Evolutionary conservation across 1,140 invertebrate genomes (phyloP), one percentile per base, ranked within the genome.

Genomic region (Sogatella furcifera): DNA sequence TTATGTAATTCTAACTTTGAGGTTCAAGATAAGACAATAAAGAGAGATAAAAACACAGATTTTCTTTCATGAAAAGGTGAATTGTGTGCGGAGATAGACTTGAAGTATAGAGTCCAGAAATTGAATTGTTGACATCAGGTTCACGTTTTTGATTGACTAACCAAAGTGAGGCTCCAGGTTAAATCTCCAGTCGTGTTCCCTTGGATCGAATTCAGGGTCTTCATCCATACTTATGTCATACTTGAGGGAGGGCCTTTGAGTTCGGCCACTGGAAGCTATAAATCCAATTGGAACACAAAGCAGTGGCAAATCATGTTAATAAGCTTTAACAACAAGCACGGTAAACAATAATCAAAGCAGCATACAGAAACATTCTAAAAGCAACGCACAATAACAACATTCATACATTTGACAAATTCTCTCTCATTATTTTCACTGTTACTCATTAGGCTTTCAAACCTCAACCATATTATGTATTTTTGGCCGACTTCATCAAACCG

Each of bases 171-270:
- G 53, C 46, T 64, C 69, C 65, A 78, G 70, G 65, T 75, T 71
- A 73, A 78, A 78, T 55, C 76, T 71, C 77, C 77, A 78, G 69
- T 78, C 77, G 67, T 78, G 77, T 71, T 78, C 77, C 57, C 73
- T 71, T 53, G 73, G 74, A 69, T 78, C 77, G 68, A 76, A 74
- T 68, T 78, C 77, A 24, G 72, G 73, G 66, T 78, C 74, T 67
- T 78, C 77, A 66, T 78, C 77, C 64, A 78, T 68, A 72, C 76
- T 78, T 70, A 78, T 78, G 67, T 77, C 76, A 70, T 75, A 74
- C 55, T 71, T 71, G 59, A 76, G 71, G 28, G 71, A 70, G 41
- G 72, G 72, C 68, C 73, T 70, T 66, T 68, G 57, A 52, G 31
- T 44, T 14, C 43, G 46, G 19, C 9, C 17, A 15, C 54, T 38